A percentile compares a stretch with the other conserved stretches of the same genome.
These are phyloP conservation scores for Liasis olivaceus DNA, from an alignment of 2,797 vertebrate species.

Conservation along the genomic window DNA sequence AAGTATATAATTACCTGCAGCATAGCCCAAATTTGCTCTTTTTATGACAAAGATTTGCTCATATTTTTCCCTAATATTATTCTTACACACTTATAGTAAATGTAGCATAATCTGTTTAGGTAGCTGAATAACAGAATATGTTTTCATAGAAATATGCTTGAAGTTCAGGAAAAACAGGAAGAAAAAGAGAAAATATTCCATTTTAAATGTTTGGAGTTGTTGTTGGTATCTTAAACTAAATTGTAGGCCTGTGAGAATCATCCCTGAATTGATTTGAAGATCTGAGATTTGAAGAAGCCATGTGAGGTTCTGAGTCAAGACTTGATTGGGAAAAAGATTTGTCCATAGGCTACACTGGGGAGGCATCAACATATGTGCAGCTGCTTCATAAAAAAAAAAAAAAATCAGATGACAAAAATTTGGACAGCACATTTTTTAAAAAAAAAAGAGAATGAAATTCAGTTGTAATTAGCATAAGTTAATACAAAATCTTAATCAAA, in stretches of 20 bases:
- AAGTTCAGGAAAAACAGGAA: constrained; percentile 18
- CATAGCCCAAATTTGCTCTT: neutral
- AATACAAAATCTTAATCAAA: neutral
- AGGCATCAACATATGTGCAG: neutral
- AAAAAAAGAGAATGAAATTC: neutral
- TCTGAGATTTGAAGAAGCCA: neutral
- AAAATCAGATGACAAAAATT: neutral
- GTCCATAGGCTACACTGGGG: neutral
- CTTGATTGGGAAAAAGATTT: neutral
- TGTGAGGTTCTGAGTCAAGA: neutral
- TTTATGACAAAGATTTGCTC: neutral
- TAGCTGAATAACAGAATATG: constrained; percentile 21
- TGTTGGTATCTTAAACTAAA: neutral
- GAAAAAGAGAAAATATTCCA: constrained; percentile 20
- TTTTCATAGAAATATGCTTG: constrained; percentile 21
- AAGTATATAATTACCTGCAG: neutral
- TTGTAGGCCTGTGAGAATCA: neutral
- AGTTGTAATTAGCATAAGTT: neutral
- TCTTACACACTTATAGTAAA: neutral
- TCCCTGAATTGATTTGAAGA: neutral
- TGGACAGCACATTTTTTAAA: neutral
- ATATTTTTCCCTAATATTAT: neutral
- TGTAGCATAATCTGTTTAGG: neutral
- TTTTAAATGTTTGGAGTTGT: constrained; percentile 2
- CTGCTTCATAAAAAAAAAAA: neutral